These are phyloP conservation scores for Zelleria hepariella DNA, from an alignment of 2,888 invertebrate species.

Conservation along the genomic window DNA sequence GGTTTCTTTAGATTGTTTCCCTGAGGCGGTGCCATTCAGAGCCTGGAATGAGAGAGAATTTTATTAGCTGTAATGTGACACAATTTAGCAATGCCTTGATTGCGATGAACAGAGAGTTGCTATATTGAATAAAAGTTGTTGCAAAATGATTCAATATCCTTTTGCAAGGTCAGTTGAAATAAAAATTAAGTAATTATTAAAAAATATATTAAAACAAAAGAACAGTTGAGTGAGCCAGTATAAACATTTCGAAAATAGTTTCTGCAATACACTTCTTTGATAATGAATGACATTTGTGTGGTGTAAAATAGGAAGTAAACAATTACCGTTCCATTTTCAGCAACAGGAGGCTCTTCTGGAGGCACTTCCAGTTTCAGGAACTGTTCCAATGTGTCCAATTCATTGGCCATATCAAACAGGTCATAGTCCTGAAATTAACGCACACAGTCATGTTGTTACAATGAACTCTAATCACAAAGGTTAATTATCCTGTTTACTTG, in stretches of 20 bases:
- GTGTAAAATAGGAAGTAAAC: neutral
- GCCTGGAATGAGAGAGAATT: slow-evolving; percentile 26
- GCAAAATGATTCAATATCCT: too few species aligned
- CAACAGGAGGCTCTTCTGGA: slow-evolving; percentile 42
- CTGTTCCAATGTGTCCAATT: slow-evolving; percentile 89
- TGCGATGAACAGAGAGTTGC: too few species aligned
- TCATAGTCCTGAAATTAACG: slow-evolving; percentile 84
- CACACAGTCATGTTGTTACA: neutral
- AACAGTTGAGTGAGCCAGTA: too few species aligned
- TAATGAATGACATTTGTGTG: neutral
- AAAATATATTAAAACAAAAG: too few species aligned
- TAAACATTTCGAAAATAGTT: too few species aligned
- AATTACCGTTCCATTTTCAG: slow-evolving; percentile 20
- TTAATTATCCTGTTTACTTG: neutral
- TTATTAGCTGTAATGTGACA: too few species aligned
- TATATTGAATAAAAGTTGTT: too few species aligned
- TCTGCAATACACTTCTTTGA: too few species aligned
- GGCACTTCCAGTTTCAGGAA: slow-evolving; percentile 84
- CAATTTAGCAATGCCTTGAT: too few species aligned
- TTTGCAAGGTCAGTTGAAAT: too few species aligned
- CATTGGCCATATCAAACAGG: slow-evolving; percentile 91
- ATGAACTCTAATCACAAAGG: neutral
- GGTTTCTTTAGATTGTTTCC: slow-evolving; percentile 36
- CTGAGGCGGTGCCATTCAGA: slow-evolving; percentile 46
- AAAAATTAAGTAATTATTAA: too few species aligned